A percentile compares a stretch with the other conserved stretches of the same genome.
These are phyloP conservation scores for Dascyllus trimaculatus DNA, from an alignment of 2,113 vertebrate species.

Conservation along the genomic window DNA sequence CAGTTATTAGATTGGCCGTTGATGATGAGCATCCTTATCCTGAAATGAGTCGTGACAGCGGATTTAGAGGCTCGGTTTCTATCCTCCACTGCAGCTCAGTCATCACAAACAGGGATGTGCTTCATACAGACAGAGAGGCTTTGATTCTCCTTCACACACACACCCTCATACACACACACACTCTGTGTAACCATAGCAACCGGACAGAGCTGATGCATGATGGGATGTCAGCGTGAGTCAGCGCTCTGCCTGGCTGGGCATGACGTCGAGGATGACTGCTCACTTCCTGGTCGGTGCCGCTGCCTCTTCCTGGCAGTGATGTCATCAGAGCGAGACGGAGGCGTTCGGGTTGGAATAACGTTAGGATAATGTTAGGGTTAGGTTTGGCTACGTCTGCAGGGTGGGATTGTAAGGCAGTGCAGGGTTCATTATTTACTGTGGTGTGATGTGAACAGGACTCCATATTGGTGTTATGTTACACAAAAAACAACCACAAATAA, in stretches of 20 bases:
- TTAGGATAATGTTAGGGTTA: no score
- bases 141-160: neutral
- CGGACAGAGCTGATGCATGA: constrained; percentile 31
- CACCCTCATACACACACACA: neutral
- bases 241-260: neutral
- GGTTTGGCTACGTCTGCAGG: no score
- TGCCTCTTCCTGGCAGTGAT: constrained; percentile 59
- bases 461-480: no score
- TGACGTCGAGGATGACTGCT: constrained; percentile 20
- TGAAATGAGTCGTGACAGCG: no score
- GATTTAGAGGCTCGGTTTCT: no score
- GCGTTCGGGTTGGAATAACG: no score
- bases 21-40: no score
- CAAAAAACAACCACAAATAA: no score
- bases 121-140: neutral
- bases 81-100: neutral
- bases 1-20: no score
- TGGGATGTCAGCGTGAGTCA: constrained; percentile 59
- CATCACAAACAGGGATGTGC: neutral
- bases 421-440: no score
- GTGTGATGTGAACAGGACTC: no score
- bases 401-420: no score
- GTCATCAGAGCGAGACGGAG: constrained; percentile 8
- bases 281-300: constrained; percentile 19
- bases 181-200: constrained; percentile 44